Evolutionary conservation across 2,113 vertebrate genomes (phyloP).

Genomic region (Sakesphorus luctuosus): DNA sequence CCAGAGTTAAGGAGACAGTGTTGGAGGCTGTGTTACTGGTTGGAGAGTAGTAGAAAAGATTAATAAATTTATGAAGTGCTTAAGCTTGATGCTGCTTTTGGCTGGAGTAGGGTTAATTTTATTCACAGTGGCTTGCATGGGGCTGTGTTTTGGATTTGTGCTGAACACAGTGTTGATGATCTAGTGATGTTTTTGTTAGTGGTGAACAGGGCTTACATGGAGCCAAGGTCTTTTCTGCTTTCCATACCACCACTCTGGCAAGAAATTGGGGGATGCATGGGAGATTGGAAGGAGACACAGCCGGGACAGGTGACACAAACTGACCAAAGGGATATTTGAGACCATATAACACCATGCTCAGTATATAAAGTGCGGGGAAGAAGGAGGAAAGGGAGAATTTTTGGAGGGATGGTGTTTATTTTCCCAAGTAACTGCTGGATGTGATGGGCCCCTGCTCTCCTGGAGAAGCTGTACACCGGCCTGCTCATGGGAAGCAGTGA

Average conservation of each 20-base stretch:
- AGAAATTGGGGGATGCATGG: fast-evolving
- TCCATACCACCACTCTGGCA: fast-evolving
- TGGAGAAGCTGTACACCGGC: too few species aligned
- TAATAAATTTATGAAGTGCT: not conserved
- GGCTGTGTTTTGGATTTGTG: not conserved
- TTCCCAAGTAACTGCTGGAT: fast-evolving
- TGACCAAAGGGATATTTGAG: not conserved
- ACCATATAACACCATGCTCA: not conserved
- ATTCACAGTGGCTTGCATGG: not conserved
- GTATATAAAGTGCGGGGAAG: not conserved
- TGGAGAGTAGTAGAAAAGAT: not conserved
- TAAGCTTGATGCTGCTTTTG: not conserved
- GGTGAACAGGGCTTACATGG: not conserved
- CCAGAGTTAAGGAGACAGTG: not conserved
- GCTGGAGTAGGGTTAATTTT: not conserved
- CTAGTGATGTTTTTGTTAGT: not conserved
- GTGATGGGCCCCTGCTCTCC: not conserved
- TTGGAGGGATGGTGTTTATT: not conserved
- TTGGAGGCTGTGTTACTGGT: not conserved
- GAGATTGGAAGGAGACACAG: not conserved
- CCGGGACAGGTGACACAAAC: not conserved
- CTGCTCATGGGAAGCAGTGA: not conserved
- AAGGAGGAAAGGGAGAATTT: not conserved
- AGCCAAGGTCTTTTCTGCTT: fast-evolving
- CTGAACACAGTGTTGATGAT: not conserved